Evolutionary conservation across 1,140 invertebrate genomes (phyloP), one percentile per base, ranked within the genome.

Genomic region (Zaprionus vittiger): DNA sequence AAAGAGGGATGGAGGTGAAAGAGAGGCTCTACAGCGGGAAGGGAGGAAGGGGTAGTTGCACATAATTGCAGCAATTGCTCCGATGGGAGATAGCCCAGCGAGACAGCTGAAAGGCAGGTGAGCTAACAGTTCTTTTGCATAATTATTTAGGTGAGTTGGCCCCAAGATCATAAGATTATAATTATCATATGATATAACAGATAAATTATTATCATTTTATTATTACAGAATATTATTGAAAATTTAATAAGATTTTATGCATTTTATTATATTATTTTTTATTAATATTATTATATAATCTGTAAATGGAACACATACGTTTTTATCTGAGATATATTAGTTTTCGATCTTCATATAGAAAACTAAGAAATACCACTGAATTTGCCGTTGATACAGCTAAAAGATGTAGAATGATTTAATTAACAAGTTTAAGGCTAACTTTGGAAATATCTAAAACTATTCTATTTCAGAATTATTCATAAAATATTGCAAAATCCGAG

Each of bases 61-160:
- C 28, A 37, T 31, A 73, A 66, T 66, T 73, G 34, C 14, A 56
- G 28, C 26, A 9, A 56, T 68, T 38, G 34, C 60, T 54, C 14
- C 26, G 52, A 61, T 73, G 34, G 34, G 5, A 66, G 54, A 66
- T 52, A 68, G 3, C 11, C 65, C n/a, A 47, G 28, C 5, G 37
- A 14, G 38, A 5, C 47, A 70, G 57, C 49, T 74, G 28, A 17
- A 6, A 0, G 22, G 52, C 49, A 56, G 52, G 38, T 62, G 52
- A 70, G 12, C 56, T 55, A 28, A n/a, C 12, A 17, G 24, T 49
- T 7, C 12, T 34, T 14, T 15, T 12, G 17, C 17, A 52, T 52
- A 52, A 4, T 24, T 7, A 52, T 14, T 52, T 20, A 12, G 1
- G 4, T 7, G 1, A 52, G 7, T 49, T 9, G 2, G 0, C 1